Conservation (phyloP, 2,113 vertebrate genomes). For the Apteryx owenii region DNA sequence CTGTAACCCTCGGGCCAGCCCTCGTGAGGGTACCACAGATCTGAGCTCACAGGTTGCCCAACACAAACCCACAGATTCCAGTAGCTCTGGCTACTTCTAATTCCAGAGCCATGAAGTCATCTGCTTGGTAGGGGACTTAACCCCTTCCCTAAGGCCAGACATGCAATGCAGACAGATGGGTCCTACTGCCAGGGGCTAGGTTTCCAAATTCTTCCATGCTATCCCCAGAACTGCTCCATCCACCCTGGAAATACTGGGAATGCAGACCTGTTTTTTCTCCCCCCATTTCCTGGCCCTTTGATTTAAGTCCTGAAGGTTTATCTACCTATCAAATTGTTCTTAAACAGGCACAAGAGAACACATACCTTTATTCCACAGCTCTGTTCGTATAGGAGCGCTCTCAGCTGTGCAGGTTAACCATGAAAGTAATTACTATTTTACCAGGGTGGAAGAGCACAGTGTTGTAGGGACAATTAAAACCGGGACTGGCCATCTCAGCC, state of each 20-base stretch:
- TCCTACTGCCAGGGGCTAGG: neutral
- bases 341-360: neutral
- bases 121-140: neutral
- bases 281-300: neutral
- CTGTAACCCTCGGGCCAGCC: neutral
- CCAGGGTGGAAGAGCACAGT: neutral
- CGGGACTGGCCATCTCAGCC: neutral
- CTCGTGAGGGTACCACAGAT: neutral
- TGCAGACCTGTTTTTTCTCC: too few relatives aligned
- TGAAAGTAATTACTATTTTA: neutral
- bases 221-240: neutral
- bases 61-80: neutral
- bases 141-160: neutral
- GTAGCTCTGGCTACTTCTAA: neutral
- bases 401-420: fast-evolving
- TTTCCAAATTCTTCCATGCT: neutral
- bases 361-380: neutral
- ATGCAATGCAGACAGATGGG: neutral
- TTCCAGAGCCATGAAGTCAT: neutral
- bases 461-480: fast-evolving
- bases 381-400: fast-evolving
- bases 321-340: neutral
- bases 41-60: neutral
- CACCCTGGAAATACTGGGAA: neutral
- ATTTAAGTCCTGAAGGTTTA: neutral